phyloP scores from a whole-genome alignment of 2,797 vertebrate species.

The Nannoperca australis region DNA sequence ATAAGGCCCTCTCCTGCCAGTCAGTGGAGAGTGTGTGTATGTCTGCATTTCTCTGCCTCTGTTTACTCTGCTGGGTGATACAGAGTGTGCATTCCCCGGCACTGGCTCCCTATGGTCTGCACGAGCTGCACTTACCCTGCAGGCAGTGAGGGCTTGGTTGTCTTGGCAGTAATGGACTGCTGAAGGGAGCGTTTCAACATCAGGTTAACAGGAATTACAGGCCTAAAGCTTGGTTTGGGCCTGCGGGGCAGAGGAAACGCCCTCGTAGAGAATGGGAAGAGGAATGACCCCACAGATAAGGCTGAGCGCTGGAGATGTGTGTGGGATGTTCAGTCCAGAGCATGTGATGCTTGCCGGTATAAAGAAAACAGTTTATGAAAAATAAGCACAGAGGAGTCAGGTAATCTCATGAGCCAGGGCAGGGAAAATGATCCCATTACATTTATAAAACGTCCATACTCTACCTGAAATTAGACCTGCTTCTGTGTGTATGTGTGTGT shows the following conservation, averaged over 20 bases:
- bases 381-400: constrained; percentile 35
- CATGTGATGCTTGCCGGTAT: constrained; percentile 27
- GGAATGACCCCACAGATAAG: constrained; percentile 73
- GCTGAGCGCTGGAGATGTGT: constrained; percentile 49
- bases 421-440: constrained; percentile 38
- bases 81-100: constrained; percentile 71
- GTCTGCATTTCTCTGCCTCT: constrained; percentile 67
- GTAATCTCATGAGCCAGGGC: constrained; percentile 29
- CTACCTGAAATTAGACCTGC: constrained; percentile 45
- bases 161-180: constrained; percentile 82
- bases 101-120: constrained; percentile 78
- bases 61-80: constrained; percentile 79
- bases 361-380: constrained; percentile 52
- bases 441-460: constrained; percentile 39
- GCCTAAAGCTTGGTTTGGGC: constrained; percentile 63
- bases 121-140: constrained; percentile 73
- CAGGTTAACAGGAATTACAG: constrained; percentile 84
- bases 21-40: constrained; percentile 59
- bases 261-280: constrained; percentile 75
- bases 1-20: constrained; percentile 75
- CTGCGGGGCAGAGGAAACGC: constrained; percentile 78
- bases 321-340: constrained; percentile 43
- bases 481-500: constrained; percentile 7
- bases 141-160: constrained; percentile 78
- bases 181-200: constrained; percentile 84